Percentiles rank a stretch among this genome's conserved stretches.
Conservation (phyloP, 2,888 invertebrate genomes). For the Leptopilina drosophilae region DNA sequence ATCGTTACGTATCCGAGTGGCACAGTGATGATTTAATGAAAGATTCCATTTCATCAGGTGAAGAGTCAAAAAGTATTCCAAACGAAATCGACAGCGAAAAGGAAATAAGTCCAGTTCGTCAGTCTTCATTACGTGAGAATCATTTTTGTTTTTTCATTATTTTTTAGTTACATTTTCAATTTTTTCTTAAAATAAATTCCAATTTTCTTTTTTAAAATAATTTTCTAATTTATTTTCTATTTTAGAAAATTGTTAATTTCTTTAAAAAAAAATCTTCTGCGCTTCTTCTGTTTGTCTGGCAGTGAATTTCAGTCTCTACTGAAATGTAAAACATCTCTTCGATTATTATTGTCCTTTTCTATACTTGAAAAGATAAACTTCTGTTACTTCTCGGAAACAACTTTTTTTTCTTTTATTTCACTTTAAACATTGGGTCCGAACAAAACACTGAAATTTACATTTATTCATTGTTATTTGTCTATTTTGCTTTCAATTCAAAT, state of each 20-base stretch:
- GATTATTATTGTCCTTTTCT: conserved; percentile 1
- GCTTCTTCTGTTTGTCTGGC: neutral
- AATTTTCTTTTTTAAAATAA: too few species aligned
- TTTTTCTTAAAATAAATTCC: too few species aligned
- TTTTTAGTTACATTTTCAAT: neutral
- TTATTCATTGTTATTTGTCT: neutral
- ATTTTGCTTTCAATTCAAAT: neutral
- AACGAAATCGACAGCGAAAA: conserved; percentile 33
- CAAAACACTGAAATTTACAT: conserved; percentile 9
- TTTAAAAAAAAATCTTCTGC: neutral
- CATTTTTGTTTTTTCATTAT: neutral
- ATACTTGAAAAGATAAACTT: neutral
- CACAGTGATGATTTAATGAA: conserved; percentile 56
- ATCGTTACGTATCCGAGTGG: conserved; percentile 62
- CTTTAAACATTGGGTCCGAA: neutral
- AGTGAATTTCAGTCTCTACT: neutral
- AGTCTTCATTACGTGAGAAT: conserved; percentile 41
- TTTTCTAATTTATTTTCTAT: too few species aligned
- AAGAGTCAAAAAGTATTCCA: conserved; percentile 8
- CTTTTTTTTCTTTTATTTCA: neutral
- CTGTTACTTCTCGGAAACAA: neutral
- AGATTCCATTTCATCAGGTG: conserved; percentile 45
- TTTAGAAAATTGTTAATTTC: neutral
- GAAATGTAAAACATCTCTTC: neutral
- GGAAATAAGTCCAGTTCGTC: conserved; percentile 43